Conservation (phyloP, 1,140 invertebrate genomes). For the Camponotus floridanus region DNA sequence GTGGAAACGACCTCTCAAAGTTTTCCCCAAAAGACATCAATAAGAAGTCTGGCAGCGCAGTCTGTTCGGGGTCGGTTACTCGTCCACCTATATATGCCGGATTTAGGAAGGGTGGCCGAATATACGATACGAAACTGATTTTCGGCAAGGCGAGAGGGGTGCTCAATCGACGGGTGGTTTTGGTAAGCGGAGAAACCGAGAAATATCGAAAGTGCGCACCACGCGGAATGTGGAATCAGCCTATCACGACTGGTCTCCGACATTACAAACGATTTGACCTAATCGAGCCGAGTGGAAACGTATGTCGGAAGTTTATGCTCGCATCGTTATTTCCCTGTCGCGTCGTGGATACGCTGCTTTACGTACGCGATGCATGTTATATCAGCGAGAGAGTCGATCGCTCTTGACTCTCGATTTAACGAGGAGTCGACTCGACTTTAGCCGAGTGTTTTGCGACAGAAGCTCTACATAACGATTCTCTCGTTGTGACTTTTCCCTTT, state of each 20-base stretch:
- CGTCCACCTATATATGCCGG: constrained; percentile 18
- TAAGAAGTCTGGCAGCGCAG: constrained; percentile 58
- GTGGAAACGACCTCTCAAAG: constrained; percentile 65
- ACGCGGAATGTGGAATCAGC: constrained; percentile 83
- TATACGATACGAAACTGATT: constrained; percentile 51
- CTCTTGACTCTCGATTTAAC: constrained; percentile 38
- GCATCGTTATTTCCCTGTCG: constrained; percentile 64
- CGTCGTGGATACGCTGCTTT: constrained; percentile 44
- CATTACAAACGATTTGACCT: constrained; percentile 77
- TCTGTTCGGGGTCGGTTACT: background rate
- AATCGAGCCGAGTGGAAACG: constrained; percentile 82
- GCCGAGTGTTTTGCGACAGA: background rate
- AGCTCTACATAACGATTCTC: background rate
- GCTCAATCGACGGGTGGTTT: constrained; percentile 63
- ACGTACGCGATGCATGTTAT: background rate
- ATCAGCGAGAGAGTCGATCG: constrained; percentile 46
- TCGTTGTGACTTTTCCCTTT: background rate
- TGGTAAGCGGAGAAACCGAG: constrained; percentile 60
- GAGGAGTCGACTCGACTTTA: constrained; percentile 37
- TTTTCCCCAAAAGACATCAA: constrained; percentile 75
- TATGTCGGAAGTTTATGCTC: constrained; percentile 72
- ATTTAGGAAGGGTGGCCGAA: constrained; percentile 43
- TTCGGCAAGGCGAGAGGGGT: constrained; percentile 38
- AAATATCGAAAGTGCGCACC: constrained; percentile 80
- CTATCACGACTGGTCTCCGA: constrained; percentile 60